Conservation (phyloP, 1,140 invertebrate genomes). For the Drosophila kikkawai region DNA sequence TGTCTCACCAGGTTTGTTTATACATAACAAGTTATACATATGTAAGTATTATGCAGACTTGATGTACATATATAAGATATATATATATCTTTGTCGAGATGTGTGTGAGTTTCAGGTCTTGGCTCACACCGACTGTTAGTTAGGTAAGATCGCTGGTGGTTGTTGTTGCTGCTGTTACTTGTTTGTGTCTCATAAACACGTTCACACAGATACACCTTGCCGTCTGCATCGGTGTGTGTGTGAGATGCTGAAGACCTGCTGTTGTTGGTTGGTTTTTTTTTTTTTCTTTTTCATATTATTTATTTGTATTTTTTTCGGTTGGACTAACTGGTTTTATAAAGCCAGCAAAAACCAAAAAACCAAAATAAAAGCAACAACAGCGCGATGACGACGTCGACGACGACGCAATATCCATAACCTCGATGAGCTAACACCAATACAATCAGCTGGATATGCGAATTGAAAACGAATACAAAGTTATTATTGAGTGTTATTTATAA, state of each 20-base stretch:
- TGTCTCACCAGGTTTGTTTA: slow-evolving; percentile 2
- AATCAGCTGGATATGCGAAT: slow-evolving; percentile 63
- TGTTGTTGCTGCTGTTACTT: slow-evolving; percentile 37
- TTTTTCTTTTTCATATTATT: slow-evolving; percentile 9
- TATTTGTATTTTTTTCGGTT: slow-evolving; percentile 27
- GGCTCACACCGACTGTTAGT: slow-evolving; percentile 67
- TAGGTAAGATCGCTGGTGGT: slow-evolving; percentile 70
- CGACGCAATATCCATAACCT: slow-evolving; percentile 82
- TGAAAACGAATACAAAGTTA: slow-evolving; percentile 79
- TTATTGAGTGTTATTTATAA: slow-evolving; percentile 81
- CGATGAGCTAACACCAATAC: slow-evolving; percentile 82
- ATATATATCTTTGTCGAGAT: slow-evolving; percentile 8
- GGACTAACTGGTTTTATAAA: slow-evolving; percentile 79
- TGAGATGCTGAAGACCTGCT: slow-evolving; percentile 75
- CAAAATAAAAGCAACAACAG: slow-evolving; percentile 34
- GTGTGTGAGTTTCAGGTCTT: slow-evolving; percentile 39
- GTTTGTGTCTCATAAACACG: slow-evolving; percentile 74
- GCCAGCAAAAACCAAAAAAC: slow-evolving; percentile 39
- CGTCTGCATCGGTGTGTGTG: slow-evolving; percentile 14
- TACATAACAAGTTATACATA: slow-evolving; percentile 6
- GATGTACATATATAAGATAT: slow-evolving; percentile 15
- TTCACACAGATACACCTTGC: slow-evolving; percentile 51
- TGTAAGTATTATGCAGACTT: slow-evolving; percentile 17
- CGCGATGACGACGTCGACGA: slow-evolving; percentile 61
- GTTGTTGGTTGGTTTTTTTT: slow-evolving; percentile 26